These are phyloP conservation scores for Eupithecia subumbrata DNA, from an alignment of 2,888 invertebrate species.

Conservation along the genomic window DNA sequence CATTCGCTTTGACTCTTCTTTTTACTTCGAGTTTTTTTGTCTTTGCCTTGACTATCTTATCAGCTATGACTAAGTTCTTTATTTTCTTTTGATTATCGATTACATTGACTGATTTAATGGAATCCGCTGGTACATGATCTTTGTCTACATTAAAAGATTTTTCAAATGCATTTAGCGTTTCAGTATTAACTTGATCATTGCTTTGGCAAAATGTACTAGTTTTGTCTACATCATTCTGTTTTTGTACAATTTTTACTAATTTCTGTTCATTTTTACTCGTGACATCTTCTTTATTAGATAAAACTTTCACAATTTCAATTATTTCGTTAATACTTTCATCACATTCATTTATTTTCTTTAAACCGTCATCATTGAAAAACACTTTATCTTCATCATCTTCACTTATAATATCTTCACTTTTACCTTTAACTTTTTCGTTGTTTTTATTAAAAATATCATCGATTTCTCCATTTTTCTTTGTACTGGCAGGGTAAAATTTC, in stretches of 20 bases:
- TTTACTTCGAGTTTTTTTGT: not conserved
- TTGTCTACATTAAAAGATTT: not conserved
- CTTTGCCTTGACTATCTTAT: not conserved
- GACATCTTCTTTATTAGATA: not conserved
- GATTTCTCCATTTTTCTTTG: constrained; percentile 33
- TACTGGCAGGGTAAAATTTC: constrained; percentile 43
- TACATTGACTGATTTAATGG: not conserved
- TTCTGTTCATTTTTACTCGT: not conserved
- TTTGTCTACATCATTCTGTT: not conserved
- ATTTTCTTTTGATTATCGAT: not conserved
- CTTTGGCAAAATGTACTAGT: not conserved
- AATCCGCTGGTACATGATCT: not conserved
- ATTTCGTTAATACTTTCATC: not conserved
- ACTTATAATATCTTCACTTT: not conserved
- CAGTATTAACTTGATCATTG: not conserved
- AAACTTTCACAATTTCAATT: not conserved
- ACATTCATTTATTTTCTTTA: not conserved
- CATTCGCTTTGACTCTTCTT: constrained; percentile 6
- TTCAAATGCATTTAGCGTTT: not conserved
- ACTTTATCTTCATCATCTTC: not conserved
- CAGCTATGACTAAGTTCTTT: not conserved
- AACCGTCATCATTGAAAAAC: not conserved
- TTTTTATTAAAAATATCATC: constrained; percentile 11
- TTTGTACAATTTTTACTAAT: not conserved
- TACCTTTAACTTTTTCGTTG: not conserved